phyloP scores from a whole-genome alignment of 2,113 vertebrate species.

The Vidua macroura region DNA sequence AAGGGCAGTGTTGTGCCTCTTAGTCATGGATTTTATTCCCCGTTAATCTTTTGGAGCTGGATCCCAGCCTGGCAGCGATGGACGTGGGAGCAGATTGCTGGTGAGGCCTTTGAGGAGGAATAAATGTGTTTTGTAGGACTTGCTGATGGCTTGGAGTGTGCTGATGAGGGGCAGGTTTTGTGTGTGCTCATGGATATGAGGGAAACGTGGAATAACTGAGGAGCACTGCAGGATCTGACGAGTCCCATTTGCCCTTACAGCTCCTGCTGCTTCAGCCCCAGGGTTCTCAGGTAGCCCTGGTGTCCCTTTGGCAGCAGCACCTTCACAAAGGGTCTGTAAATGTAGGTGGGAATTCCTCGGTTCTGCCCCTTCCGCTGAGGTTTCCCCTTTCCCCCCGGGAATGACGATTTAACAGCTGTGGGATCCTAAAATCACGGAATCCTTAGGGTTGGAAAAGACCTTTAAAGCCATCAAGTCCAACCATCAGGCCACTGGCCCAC shows the following conservation, averaged over 20 bases:
- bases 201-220: fast-evolving
- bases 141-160: neutral
- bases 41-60: neutral
- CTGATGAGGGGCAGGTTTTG: neutral
- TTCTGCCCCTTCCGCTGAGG: fast-evolving
- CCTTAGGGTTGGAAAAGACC: neutral
- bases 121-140: neutral
- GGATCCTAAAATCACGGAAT: fast-evolving
- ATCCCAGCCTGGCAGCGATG: neutral
- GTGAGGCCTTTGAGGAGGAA: neutral
- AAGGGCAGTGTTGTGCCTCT: neutral
- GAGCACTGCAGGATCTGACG: neutral
- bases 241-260: neutral
- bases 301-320: neutral
- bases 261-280: neutral
- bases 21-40: neutral
- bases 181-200: fast-evolving
- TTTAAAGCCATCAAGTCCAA: neutral
- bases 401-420: neutral
- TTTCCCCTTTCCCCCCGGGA: neutral
- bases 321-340: fast-evolving
- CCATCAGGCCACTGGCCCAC: fast-evolving
- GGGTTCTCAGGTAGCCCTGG: neutral
- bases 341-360: neutral
- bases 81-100: neutral